Percentiles rank a stretch among this genome's conserved stretches.
Conservation (phyloP, 2,113 vertebrate species). For the Apeltes quadracus region DNA sequence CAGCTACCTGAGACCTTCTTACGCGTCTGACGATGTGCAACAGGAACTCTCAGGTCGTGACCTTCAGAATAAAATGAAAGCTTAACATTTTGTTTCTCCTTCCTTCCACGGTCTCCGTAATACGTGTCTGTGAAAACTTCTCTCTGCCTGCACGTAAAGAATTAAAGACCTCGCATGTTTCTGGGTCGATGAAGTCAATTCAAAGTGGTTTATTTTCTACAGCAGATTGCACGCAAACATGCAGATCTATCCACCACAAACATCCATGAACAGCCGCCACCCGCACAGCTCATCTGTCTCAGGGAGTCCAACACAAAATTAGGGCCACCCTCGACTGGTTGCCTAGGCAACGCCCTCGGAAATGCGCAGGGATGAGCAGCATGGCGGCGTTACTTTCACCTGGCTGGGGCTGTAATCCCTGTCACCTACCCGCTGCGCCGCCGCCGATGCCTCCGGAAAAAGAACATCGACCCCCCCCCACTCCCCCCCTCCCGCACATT, state of each 20-base stretch:
- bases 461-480: conserved; percentile 54
- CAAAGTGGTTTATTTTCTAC: too few species aligned
- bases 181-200: too few species aligned
- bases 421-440: conserved; percentile 63
- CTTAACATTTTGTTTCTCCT: too few species aligned
- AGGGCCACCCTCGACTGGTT: conserved; percentile 72
- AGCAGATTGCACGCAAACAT: too few species aligned
- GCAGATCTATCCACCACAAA: background rate
- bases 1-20: too few species aligned
- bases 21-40: too few species aligned
- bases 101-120: too few species aligned
- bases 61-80: too few species aligned
- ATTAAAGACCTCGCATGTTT: too few species aligned
- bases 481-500: background rate
- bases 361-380: conserved; percentile 46
- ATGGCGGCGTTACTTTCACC: conserved; percentile 59
- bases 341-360: conserved; percentile 70
- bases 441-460: conserved; percentile 63
- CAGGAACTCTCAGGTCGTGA: too few species aligned
- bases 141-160: too few species aligned
- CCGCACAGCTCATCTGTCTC: conserved; percentile 63
- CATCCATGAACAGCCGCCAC: conserved; percentile 23
- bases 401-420: conserved; percentile 67
- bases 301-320: conserved; percentile 66
- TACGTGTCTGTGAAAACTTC: too few species aligned